phyloP scores from a whole-genome alignment of 2,113 vertebrate species.

The Myiozetetes cayanensis region DNA sequence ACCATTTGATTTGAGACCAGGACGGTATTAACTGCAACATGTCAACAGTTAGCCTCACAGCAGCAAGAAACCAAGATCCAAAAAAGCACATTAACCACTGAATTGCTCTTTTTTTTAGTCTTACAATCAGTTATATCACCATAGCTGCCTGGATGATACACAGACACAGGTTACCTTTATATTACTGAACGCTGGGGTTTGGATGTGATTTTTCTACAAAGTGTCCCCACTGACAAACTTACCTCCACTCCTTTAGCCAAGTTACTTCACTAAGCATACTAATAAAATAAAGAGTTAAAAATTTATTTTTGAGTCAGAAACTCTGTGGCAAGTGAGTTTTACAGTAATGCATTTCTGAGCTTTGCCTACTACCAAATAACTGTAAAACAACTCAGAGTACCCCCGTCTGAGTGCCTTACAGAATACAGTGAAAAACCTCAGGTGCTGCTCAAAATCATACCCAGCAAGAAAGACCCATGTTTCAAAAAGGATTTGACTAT shows the following conservation, averaged over 20 bases:
- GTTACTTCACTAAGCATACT: not conserved
- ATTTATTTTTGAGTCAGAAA: not conserved
- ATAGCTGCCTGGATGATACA: not conserved
- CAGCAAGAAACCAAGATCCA: not conserved
- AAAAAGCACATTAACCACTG: not conserved
- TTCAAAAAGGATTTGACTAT: not conserved
- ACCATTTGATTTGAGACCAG: not conserved
- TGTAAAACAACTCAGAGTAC: not conserved
- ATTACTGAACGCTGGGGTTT: not conserved
- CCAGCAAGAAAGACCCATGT: not conserved
- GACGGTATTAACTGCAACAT: not conserved
- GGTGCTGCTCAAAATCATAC: not conserved
- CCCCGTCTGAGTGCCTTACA: not conserved
- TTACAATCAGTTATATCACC: not conserved
- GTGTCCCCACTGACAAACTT: not conserved
- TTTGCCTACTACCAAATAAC: not conserved
- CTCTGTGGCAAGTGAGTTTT: not conserved
- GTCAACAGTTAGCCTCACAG: not conserved
- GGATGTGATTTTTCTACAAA: not conserved
- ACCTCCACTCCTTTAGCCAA: not conserved
- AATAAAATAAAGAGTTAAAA: not conserved
- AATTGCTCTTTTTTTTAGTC: not conserved
- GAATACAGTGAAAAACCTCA: not conserved
- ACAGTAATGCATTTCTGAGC: not conserved
- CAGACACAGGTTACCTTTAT: not conserved